Base-by-base conservation (phyloP, 2,888 invertebrate species). In the Trissoscelio sp. region DNA sequence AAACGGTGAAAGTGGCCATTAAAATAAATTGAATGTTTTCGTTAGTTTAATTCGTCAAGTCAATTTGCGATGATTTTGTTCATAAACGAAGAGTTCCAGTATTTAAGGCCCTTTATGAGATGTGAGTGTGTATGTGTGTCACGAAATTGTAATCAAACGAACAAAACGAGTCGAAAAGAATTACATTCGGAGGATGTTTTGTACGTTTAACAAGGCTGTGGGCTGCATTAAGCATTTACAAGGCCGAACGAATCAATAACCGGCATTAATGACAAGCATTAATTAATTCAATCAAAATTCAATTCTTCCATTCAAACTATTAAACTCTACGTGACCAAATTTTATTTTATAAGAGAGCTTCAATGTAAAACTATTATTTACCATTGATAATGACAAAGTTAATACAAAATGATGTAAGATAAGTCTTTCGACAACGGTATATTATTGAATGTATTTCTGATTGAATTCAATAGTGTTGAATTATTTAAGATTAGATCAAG, bases 171-270 rank as follows among this genome's bases (percentile, higher is more conserved):
- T 70, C 37, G 46, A 14, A 70, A n/a, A n/a, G n/a, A 24, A 48
- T 37, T 70, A 62, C 28, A 42, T 72, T 58, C 34, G 48, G 58
- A 70, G 24, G 3, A 74, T 79, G 55, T 78, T 79, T 85, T 85
- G 78, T 85, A 84, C 73, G 84, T 83, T 84, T 84, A 48, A 86
- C 62, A 84, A 86, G 85, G 85, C 87, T 87, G 87, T 87, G 87
- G 86, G 86, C 85, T 84, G 84, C 80, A 81, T 86, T 84, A 86
- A 87, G 87, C 87, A 88, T 88, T 88, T 87, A 86, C 70, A 58
- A 74, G 79, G 31, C 22, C 34, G 62, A 73, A 1, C 20, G 16
- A 53, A 53, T 51, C 12, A 24, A 24, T 51, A 51, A 51, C 16
- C 6, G 12, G 11, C 0, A 7, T 12, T 7, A 24, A 24, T 24